A percentile compares a stretch with the other conserved stretches of the same genome.
Conservation (phyloP, 35 echinoderm and acorn worm genomes). For the Holothuria glaberrima region DNA sequence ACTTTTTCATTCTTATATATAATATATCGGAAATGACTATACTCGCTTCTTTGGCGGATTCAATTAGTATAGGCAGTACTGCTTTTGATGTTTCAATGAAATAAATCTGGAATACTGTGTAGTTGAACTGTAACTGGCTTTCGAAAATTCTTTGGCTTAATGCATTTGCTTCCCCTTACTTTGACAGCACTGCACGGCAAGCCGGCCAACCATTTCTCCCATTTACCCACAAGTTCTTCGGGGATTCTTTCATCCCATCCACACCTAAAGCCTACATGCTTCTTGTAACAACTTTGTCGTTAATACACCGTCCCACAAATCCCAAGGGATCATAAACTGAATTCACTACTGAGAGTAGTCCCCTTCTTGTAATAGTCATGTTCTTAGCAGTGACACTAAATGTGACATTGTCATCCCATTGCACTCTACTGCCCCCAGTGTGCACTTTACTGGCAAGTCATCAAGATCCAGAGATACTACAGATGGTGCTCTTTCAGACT, state of each 20-base stretch:
- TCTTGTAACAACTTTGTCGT: conserved; percentile 53
- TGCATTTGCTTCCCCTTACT: neutral
- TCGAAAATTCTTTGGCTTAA: neutral
- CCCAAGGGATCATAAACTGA: conserved; percentile 70
- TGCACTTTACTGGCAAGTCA: conserved; percentile 48
- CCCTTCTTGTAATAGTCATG: conserved; percentile 46
- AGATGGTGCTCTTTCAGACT: conserved; percentile 33
- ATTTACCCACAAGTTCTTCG: no score
- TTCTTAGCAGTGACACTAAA: conserved; percentile 61
- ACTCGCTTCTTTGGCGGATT: no score
- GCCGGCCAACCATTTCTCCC: neutral
- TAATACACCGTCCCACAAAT: conserved; percentile 50
- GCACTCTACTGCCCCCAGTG: conserved; percentile 30
- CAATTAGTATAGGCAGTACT: no score
- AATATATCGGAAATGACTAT: no score
- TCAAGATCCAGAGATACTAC: conserved; percentile 48
- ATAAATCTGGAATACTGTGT: no score
- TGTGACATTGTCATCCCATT: conserved; percentile 45
- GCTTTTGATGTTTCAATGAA: no score
- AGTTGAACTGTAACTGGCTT: neutral
- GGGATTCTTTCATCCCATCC: neutral
- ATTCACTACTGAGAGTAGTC: conserved; percentile 43
- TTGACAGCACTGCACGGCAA: neutral
- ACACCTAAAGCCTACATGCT: conserved; percentile 61
- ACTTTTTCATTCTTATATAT: no score